Conservation (phyloP, 2,888 invertebrate genomes). For the Neuroscelio doddi region DNA sequence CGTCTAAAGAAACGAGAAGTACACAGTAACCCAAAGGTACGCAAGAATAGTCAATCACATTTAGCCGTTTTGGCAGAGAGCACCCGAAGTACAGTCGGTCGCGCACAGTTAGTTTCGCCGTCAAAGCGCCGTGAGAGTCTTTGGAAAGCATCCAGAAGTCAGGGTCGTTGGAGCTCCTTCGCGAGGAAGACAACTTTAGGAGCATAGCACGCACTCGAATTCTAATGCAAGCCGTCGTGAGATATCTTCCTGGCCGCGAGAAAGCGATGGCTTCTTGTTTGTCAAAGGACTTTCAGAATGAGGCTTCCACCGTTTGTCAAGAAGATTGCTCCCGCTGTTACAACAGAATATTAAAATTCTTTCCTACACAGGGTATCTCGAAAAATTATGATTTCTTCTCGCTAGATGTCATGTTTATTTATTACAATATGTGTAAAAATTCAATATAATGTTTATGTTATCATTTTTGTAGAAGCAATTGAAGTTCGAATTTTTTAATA, state of each 20-base stretch:
- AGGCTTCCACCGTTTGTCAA: conserved; percentile 61
- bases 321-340: conserved; percentile 57
- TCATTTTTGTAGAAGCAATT: too few species aligned
- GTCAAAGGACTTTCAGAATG: conserved; percentile 62
- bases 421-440: too few species aligned
- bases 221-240: conserved; percentile 23
- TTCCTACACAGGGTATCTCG: conserved; percentile 5
- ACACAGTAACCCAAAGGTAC: conserved; percentile 12
- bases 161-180: conserved; percentile 25
- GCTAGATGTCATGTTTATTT: conserved; percentile 14
- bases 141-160: conserved; percentile 57
- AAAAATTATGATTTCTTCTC: conserved; percentile 14
- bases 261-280: conserved; percentile 63
- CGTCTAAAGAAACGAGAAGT: conserved; percentile 1
- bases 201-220: conserved; percentile 18
- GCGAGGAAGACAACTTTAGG: conserved; percentile 21
- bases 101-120: conserved; percentile 60
- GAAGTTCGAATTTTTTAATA: too few species aligned
- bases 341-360: conserved; percentile 64
- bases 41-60: conserved; percentile 39
- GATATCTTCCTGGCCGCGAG: conserved; percentile 42
- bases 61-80: conserved; percentile 32
- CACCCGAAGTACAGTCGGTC: conserved; percentile 20
- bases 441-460: too few species aligned
- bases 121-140: conserved; percentile 61